phyloP scores from a whole-genome alignment of 1,140 invertebrate species.

The Trichoplusia ni region DNA sequence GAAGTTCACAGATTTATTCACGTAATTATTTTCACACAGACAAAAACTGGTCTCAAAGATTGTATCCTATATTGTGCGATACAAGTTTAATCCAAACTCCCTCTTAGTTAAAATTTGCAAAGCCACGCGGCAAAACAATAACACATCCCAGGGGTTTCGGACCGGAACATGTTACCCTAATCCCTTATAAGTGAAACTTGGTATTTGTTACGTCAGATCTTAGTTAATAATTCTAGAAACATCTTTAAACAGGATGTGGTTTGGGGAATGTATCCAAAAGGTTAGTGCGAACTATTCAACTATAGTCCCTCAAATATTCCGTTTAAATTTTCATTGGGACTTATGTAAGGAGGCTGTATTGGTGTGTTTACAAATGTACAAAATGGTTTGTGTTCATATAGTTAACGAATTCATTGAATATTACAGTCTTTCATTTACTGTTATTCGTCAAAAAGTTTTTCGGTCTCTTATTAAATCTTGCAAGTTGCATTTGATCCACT shows the following conservation, averaged over 20 bases:
- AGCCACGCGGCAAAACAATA: conserved; percentile 27
- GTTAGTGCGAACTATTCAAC: conserved; percentile 20
- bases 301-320: background rate
- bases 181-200: conserved; percentile 66
- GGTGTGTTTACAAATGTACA: no score
- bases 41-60: conserved; percentile 18
- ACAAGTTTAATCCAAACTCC: conserved; percentile 24
- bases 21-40: no score
- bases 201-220: conserved; percentile 71
- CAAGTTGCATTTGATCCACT: no score
- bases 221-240: conserved; percentile 79
- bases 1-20: background rate
- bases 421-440: no score
- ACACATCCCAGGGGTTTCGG: conserved; percentile 54
- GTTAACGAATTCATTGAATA: no score
- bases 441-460: no score
- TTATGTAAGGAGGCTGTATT: background rate
- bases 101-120: conserved; percentile 26
- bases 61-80: conserved; percentile 7
- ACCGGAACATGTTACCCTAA: conserved; percentile 65
- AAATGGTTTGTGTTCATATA: no score
- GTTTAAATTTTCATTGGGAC: conserved; percentile 14
- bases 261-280: conserved; percentile 47
- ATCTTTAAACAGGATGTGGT: conserved; percentile 78
- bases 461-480: no score